Evolutionary conservation across 2,113 vertebrate genomes (phyloP).

Genomic region (Elaphurus davidianus): DNA sequence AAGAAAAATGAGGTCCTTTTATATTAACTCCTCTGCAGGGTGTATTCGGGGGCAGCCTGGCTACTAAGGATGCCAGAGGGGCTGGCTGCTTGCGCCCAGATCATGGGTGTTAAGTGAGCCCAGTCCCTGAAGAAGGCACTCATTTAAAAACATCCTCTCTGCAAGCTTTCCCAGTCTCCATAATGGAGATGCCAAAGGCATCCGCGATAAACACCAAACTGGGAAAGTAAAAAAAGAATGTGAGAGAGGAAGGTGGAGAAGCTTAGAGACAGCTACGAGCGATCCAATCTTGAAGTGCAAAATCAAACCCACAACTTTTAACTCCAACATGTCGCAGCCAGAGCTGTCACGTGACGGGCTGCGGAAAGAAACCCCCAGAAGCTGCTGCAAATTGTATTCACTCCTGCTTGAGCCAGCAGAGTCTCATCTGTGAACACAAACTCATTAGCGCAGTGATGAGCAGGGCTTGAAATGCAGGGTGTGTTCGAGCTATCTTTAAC

Average conservation of each 20-base stretch:
- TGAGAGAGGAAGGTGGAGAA: not conserved
- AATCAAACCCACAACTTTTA: not conserved
- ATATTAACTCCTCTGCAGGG: not conserved
- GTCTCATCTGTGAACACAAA: not conserved
- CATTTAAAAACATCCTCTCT: not conserved
- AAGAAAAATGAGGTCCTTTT: not conserved
- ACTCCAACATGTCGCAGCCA: fast-evolving
- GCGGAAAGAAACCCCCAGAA: fast-evolving
- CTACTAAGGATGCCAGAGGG: fast-evolving
- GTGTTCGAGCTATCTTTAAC: not conserved
- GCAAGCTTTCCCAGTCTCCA: too few species aligned
- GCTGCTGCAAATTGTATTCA: not conserved
- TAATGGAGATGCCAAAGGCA: not conserved
- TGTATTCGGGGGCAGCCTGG: fast-evolving
- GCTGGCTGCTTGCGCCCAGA: fast-evolving
- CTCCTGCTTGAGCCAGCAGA: not conserved
- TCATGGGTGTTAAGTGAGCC: too few species aligned
- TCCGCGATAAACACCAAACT: fast-evolving
- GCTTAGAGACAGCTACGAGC: fast-evolving
- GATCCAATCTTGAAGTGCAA: fast-evolving
- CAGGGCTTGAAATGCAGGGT: not conserved
- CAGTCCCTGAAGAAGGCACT: fast-evolving
- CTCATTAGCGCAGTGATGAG: constrained; percentile 47
- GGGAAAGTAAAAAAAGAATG: not conserved
- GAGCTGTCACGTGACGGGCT: not conserved